phyloP scores from a whole-genome alignment of 2,113 vertebrate species.

The Furnarius figulus region DNA sequence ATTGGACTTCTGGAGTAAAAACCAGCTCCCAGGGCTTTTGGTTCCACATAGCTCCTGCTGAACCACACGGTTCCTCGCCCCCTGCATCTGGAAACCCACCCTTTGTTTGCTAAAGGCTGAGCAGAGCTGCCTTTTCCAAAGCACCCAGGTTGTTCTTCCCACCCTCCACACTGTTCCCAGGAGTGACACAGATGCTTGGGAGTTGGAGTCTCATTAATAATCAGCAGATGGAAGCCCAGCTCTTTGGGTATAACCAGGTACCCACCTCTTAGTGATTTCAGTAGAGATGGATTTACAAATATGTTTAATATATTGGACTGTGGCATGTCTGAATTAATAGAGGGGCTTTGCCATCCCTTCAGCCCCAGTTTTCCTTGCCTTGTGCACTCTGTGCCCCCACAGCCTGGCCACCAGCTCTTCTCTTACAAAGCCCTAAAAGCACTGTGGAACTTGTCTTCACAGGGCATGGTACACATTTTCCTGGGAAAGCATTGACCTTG shows the following conservation, averaged over 20 bases:
- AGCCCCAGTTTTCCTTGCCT: neutral
- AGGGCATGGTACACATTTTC: neutral
- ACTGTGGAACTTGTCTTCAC: neutral
- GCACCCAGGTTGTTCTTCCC: neutral
- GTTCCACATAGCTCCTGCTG: accelerated
- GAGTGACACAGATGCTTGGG: neutral
- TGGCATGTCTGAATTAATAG: neutral
- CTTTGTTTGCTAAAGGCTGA: neutral
- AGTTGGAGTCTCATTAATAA: neutral
- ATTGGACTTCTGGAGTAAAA: neutral
- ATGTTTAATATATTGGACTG: neutral
- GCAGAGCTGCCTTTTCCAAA: neutral
- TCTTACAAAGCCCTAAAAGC: neutral
- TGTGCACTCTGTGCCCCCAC: neutral
- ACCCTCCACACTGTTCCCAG: neutral
- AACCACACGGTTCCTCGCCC: neutral
- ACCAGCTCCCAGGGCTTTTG: neutral
- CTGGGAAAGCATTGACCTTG: neutral
- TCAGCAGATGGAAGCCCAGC: neutral
- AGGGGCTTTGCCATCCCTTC: neutral
- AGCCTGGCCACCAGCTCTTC: neutral
- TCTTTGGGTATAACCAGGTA: neutral
- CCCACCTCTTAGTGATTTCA: neutral
- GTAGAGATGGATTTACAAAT: neutral
- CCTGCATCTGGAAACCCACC: neutral